Base-by-base conservation (phyloP, 1,140 invertebrate genomes). In the Hyposmocoma kahamanoa region DNA sequence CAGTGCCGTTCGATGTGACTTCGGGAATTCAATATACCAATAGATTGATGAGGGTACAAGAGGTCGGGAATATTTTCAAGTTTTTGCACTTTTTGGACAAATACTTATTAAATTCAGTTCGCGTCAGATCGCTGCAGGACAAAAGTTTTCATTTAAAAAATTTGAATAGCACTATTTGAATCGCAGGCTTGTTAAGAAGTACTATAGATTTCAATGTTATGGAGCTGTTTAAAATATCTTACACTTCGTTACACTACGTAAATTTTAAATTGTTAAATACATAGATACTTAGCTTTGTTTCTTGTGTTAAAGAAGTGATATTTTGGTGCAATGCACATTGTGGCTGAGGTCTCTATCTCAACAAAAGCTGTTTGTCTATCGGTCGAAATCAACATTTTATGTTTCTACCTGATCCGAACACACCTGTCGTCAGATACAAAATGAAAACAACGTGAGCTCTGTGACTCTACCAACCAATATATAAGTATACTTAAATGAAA, bases 381-480 rank as follows among this genome's bases (percentile, higher is more conserved):
- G 42, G 53, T 17, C 17, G 41, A 42, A 44, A 19, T 34, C 32
- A 17, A 36, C 15, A 36, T 6, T 43, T 39, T 51, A 45, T 42
- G 53, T 44, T 48, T 55, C 59, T 83, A 83, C 79, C 79, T 83
- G 76, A 66, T 58, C 47, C 67, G 56, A 75, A 72, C 79, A n/a
- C n/a, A 83, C 77, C 79, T 83, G 79, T 75, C 76, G 69, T 30
- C 28, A 30, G 28, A 30, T 13, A 30, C 1, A 2, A 30, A 30
- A 30, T n/a, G n/a, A 60, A 59, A 58, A 39, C 53, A 32, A 48
- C 43, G 13, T 47, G 51, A 55, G 34, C 46, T 18, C 48, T 42
- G 42, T 41, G 8, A 24, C 47, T 47, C 32, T 54, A 46, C 56
- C 28, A 6, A 30, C 2, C n/a, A n/a, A n/a, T n/a, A n/a, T n/a